Conservation (phyloP, 2,888 invertebrate species). For the Hypercompe scribonia region DNA sequence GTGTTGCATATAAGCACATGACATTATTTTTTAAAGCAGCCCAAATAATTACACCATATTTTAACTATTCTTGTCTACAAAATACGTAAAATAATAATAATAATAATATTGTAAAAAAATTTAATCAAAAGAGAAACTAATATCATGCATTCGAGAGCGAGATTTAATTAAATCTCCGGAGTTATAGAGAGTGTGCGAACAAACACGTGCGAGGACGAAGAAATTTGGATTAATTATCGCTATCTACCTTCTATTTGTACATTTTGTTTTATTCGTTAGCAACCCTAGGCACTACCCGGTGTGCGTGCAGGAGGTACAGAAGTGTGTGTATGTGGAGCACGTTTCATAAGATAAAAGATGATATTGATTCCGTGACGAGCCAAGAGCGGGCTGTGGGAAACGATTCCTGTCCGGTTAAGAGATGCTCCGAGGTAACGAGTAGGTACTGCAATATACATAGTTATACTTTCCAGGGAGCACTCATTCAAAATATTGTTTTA, state of each 20-base stretch:
- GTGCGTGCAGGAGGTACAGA: slow-evolving; percentile 52
- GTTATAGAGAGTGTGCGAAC: slow-evolving; percentile 70
- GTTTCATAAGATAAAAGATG: slow-evolving; percentile 85
- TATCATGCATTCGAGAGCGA: slow-evolving; percentile 62
- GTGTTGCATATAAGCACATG: neutral
- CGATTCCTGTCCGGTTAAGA: slow-evolving; percentile 82
- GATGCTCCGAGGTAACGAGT: slow-evolving; percentile 76
- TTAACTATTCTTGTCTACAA: slow-evolving; percentile 35
- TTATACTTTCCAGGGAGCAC: slow-evolving; percentile 64
- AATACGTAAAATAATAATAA: too few relatives aligned
- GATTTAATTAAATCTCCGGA: slow-evolving; percentile 73
- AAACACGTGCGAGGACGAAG: slow-evolving; percentile 69
- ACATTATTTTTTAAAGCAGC: slow-evolving; percentile 1
- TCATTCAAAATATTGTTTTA: slow-evolving; percentile 62
- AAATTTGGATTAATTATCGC: slow-evolving; percentile 78
- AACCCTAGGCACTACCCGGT: slow-evolving; percentile 55
- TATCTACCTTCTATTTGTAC: slow-evolving; percentile 69
- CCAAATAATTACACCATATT: neutral
- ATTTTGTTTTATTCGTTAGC: slow-evolving; percentile 60
- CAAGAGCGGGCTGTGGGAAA: slow-evolving; percentile 83
- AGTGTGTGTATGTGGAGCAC: slow-evolving; percentile 78
- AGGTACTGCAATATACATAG: slow-evolving; percentile 57
- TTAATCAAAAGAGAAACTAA: slow-evolving; percentile 65
- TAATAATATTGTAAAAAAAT: slow-evolving; percentile 50
- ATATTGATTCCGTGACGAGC: slow-evolving; percentile 86